Evolutionary conservation across 2,797 vertebrate genomes (phyloP).

Genomic region (Xiphorhynchus erythropygius): DNA sequence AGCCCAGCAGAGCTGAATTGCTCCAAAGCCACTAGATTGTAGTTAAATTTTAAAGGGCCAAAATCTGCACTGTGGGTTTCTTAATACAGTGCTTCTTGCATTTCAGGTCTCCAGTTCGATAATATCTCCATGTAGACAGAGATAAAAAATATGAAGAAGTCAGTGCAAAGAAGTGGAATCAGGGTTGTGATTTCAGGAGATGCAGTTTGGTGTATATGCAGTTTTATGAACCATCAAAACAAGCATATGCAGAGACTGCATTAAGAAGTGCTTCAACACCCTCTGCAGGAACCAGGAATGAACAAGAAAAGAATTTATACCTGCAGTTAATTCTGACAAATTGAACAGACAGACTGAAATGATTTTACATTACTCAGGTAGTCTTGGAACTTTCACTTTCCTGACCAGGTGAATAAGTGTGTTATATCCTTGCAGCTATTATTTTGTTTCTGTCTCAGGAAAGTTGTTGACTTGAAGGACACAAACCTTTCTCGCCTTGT

Average conservation of each 20-base stretch:
- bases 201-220: background rate
- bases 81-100: background rate
- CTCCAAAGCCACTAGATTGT: background rate
- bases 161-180: background rate
- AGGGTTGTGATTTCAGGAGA: background rate
- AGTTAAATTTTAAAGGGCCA: background rate
- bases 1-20: background rate
- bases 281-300: constrained; percentile 23
- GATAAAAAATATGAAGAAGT: background rate
- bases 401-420: background rate
- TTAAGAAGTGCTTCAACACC: constrained; percentile 33
- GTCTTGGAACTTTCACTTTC: background rate
- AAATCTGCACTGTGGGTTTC: rapidly evolving
- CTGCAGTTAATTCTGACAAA: background rate
- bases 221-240: background rate
- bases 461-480: background rate
- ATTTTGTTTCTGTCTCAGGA: background rate
- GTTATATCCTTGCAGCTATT: background rate
- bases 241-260: background rate
- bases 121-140: background rate
- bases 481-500: background rate
- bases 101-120: background rate
- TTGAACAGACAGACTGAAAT: background rate
- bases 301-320: background rate
- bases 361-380: background rate